These are phyloP conservation scores for Hemitrygon akajei DNA, from an alignment of 2,797 vertebrate species.

Conservation along the genomic window DNA sequence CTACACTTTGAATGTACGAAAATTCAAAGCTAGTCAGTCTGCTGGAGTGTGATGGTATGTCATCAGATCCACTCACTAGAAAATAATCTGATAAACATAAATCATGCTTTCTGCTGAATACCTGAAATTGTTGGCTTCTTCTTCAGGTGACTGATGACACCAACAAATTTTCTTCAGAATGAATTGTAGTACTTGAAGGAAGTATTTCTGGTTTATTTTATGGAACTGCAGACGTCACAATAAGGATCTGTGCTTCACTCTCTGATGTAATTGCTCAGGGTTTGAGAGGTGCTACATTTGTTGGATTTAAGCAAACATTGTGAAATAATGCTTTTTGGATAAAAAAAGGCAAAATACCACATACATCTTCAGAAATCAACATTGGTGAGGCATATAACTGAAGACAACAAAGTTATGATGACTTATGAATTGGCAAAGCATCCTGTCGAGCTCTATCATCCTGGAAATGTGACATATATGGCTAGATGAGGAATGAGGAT, in stretches of 20 bases:
- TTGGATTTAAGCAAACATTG: background rate
- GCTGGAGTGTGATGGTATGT: background rate
- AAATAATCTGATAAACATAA: background rate
- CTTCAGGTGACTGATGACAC: background rate
- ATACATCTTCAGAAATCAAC: background rate
- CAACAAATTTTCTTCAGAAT: background rate
- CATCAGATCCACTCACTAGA: background rate
- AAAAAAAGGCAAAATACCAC: background rate
- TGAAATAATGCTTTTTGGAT: background rate
- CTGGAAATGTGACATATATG: background rate
- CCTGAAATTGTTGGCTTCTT: background rate
- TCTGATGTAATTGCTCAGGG: background rate
- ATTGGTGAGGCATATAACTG: too few species aligned
- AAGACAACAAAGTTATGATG: background rate
- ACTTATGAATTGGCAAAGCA: background rate
- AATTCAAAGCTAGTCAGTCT: background rate
- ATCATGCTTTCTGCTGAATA: background rate
- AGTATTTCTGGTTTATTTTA: background rate
- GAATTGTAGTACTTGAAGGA: background rate
- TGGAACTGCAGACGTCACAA: background rate
- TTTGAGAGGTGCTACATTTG: background rate
- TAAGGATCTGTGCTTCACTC: background rate
- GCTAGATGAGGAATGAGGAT: background rate
- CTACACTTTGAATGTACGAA: background rate
- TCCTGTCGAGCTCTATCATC: background rate